These are phyloP conservation scores for Cercopithecus mona DNA, from an alignment of 2,113 vertebrate genomes.

Conservation along the genomic window DNA sequence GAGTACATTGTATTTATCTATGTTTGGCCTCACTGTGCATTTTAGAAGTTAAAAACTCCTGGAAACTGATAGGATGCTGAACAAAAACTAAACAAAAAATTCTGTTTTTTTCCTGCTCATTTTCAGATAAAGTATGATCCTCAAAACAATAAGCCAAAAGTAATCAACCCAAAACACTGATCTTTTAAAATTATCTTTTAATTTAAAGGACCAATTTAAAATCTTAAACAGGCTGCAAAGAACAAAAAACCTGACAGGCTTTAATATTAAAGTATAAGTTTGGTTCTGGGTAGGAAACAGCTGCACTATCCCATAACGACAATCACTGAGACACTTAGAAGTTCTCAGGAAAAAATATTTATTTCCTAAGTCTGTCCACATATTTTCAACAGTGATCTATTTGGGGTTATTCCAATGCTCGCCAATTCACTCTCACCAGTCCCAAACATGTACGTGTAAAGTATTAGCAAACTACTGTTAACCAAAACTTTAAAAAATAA, in stretches of 20 bases:
- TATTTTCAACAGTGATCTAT: constrained; percentile 1
- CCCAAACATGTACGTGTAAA: not conserved
- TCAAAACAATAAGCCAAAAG: constrained; percentile 52
- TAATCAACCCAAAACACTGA: not conserved
- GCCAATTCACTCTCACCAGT: not conserved
- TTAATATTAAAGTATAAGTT: constrained; percentile 27
- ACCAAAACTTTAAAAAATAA: not conserved
- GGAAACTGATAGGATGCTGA: constrained; percentile 26
- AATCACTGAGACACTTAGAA: not conserved
- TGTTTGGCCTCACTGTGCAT: constrained; percentile 22
- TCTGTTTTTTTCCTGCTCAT: constrained; percentile 10
- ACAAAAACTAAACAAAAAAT: constrained; percentile 29
- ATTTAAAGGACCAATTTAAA: not conserved
- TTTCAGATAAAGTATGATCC: constrained; percentile 51
- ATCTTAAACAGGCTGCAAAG: constrained; percentile 21
- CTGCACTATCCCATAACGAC: not conserved
- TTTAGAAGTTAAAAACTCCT: constrained; percentile 53
- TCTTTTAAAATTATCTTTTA: not conserved
- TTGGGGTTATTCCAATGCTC: not conserved
- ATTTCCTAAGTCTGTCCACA: constrained; percentile 43
- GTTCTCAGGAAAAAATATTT: constrained; percentile 18
- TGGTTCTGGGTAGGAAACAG: not conserved
- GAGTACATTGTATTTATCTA: constrained; percentile 2
- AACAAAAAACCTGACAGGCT: not conserved
- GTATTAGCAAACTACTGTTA: constrained; percentile 36